These are phyloP conservation scores for Mustela lutreola DNA, from an alignment of 2,113 vertebrate species.

Conservation along the genomic window DNA sequence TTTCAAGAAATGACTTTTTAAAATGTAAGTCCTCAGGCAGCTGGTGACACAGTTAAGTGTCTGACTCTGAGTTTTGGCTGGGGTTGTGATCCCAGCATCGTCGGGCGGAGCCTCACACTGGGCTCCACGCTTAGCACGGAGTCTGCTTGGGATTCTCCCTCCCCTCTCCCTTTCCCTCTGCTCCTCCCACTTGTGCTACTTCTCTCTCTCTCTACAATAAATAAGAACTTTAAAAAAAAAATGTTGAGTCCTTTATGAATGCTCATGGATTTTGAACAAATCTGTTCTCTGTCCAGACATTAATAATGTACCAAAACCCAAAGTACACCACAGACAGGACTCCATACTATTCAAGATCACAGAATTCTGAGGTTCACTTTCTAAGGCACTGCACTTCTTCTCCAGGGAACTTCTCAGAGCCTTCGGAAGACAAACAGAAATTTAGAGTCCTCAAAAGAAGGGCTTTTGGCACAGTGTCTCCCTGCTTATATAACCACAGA, in stretches of 20 bases:
- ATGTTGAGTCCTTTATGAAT: not conserved
- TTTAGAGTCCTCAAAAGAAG: not conserved
- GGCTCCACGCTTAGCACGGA: not conserved
- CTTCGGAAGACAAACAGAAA: not conserved
- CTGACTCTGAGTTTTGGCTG: not conserved
- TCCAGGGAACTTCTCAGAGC: not conserved
- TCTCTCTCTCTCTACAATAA: not conserved
- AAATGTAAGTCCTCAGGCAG: not conserved
- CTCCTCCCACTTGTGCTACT: not conserved
- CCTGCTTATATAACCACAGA: not conserved
- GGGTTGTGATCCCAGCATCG: not conserved
- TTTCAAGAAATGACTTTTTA: not conserved
- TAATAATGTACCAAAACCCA: not conserved
- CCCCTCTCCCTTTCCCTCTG: not conserved
- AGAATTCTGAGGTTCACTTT: not conserved
- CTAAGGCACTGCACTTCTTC: not conserved
- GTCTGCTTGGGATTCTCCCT: not conserved
- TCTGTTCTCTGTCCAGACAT: constrained; percentile 26
- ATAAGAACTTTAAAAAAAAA: not conserved
- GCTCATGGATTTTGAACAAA: not conserved
- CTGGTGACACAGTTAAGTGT: not conserved
- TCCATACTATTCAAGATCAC: not conserved
- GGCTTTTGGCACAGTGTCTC: not conserved
- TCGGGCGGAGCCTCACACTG: not conserved
- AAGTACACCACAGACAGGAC: not conserved